Evolutionary conservation across 2,888 invertebrate genomes (phyloP), one percentile per base, ranked within the genome.

Genomic region (Drosophila pullipes): DNA sequence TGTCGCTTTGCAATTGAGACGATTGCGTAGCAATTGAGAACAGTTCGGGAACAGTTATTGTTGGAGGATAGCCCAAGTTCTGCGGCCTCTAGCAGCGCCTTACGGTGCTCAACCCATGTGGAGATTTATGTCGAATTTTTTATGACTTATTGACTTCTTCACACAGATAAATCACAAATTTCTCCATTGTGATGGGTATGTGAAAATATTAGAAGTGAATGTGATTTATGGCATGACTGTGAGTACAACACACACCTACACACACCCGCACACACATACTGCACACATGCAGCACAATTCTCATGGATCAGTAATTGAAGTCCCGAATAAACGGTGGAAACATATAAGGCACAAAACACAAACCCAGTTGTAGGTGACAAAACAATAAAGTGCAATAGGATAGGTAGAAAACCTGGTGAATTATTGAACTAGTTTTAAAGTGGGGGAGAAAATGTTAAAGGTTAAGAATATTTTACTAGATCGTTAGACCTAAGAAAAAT

Each of bases 101-200:
- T 41, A 39, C 61, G 37, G 47, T 47, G 58, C 16, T 25, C 28
- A 50, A 11, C 50, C 18, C 10, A 39, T 39, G 55, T 28, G 37
- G 53, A 90, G 91, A 91, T 92, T 92, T 92, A 92, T 90, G 90
- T 86, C 71, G 73, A 16, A 9, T 47, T 75, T 82, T 89, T 87
- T 90, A 84, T 91, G 90, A 90, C 81, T 89, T 91, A 91, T 91
- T 92, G 91, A 91, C 89, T 91, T 76, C 82, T 89, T 85, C 78
- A 82, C 85, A 81, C 74, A 85, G 83, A 92, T 92, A 92, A 92
- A 92, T 92, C 92, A 91, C 69, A 79, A 82, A 47, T 85, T 82
- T 78, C 78, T 75, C 78, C 81, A 89, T 90, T 91, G 83, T 91
- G 87, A 90, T 83, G 81, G 85, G 86, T 91, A 91, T 91, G 82